Percentiles rank a stretch among this genome's conserved stretches.
Conservation (phyloP, 2,113 vertebrate genomes). For the Chionis minor region DNA sequence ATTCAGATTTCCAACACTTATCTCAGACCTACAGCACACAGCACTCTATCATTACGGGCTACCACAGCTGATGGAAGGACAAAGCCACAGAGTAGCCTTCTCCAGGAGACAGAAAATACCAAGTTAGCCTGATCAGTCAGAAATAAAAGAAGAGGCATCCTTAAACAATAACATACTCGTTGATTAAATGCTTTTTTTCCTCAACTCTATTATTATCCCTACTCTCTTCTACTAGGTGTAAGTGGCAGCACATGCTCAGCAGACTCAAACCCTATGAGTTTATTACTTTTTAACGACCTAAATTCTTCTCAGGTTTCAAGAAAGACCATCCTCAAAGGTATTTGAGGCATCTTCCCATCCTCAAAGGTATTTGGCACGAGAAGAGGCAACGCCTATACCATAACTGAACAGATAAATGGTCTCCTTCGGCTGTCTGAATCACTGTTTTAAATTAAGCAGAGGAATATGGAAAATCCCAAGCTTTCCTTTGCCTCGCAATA, state of each 20-base stretch:
- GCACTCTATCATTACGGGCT: not conserved
- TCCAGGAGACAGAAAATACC: not conserved
- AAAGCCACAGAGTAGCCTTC: not conserved
- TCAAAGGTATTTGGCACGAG: constrained; percentile 31
- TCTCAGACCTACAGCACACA: constrained; percentile 59
- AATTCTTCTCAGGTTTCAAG: not conserved
- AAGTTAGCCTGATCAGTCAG: not conserved
- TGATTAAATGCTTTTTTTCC: not conserved
- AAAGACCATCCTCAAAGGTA: not conserved
- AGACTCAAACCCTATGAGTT: not conserved
- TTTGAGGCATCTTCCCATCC: constrained; percentile 4
- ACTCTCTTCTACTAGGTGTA: not conserved
- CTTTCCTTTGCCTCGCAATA: not conserved
- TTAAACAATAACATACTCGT: not conserved
- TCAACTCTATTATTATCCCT: not conserved
- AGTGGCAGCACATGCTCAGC: not conserved
- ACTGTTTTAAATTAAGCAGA: not conserved
- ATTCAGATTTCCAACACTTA: constrained; percentile 39
- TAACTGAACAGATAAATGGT: constrained; percentile 1
- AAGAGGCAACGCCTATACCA: constrained; percentile 8
- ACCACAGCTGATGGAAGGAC: constrained; percentile 8
- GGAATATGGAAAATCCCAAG: constrained; percentile 34
- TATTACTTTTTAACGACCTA: not conserved
- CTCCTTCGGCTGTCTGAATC: constrained; percentile 15
- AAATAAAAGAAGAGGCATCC: not conserved